phyloP scores from a whole-genome alignment of 2,888 invertebrate genomes.

The Hedya salicella region DNA sequence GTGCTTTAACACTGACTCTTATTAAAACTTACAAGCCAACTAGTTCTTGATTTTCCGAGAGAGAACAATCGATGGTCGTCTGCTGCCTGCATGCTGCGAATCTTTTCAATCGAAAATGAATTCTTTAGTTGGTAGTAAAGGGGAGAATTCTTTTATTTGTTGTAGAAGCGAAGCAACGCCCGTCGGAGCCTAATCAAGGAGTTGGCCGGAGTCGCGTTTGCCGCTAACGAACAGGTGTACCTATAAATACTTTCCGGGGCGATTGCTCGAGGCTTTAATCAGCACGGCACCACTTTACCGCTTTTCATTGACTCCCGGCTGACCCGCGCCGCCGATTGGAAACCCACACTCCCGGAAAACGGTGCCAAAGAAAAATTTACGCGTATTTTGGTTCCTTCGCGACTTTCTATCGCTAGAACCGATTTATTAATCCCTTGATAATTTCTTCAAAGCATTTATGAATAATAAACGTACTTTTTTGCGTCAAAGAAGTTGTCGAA shows the following conservation, averaged over 20 bases:
- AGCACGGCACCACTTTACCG: conserved; percentile 82
- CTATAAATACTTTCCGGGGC: conserved; percentile 84
- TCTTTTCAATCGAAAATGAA: conserved; percentile 58
- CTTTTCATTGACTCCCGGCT: conserved; percentile 82
- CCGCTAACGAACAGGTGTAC: conserved; percentile 85
- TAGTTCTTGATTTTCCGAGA: neutral
- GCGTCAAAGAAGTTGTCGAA: neutral
- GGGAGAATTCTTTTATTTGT: conserved; percentile 79
- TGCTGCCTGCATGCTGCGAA: conserved; percentile 18
- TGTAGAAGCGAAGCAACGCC: conserved; percentile 77
- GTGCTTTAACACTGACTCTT: neutral
- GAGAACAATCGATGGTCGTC: neutral
- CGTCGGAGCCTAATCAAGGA: conserved; percentile 84
- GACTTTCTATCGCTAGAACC: conserved; percentile 49
- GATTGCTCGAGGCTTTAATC: conserved; percentile 85
- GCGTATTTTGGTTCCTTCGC: conserved; percentile 61
- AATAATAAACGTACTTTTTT: neutral
- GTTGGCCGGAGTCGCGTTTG: conserved; percentile 74
- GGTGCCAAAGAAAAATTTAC: conserved; percentile 72
- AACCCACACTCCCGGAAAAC: conserved; percentile 76
- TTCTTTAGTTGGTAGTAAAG: conserved; percentile 70
- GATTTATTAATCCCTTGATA: conserved; percentile 54
- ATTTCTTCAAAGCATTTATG: neutral
- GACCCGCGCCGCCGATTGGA: conserved; percentile 81
- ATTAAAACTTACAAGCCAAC: neutral